These are phyloP conservation scores for Scomber colias DNA, from an alignment of 2,113 vertebrate species.

Conservation along the genomic window DNA sequence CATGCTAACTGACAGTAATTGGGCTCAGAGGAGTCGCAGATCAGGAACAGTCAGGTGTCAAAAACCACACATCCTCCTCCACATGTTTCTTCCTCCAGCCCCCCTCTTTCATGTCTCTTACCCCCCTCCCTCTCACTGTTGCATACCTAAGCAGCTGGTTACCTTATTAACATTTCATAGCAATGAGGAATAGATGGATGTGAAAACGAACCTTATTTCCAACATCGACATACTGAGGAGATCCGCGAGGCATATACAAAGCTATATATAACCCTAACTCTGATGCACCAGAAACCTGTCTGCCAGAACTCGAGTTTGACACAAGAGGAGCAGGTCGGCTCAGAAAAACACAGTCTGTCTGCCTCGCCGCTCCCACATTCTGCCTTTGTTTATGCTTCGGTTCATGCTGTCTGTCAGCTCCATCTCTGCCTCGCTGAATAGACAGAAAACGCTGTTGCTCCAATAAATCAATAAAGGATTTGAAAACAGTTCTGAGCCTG, in stretches of 20 bases:
- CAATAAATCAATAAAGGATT: constrained; percentile 41
- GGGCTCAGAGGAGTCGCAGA: constrained; percentile 29
- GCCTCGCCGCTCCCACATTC: not conserved
- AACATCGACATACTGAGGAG: constrained; percentile 16
- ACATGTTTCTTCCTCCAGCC: not conserved
- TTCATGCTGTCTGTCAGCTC: constrained; percentile 1
- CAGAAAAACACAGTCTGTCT: constrained; percentile 35
- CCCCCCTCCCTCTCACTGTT: not conserved
- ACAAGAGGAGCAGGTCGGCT: constrained; percentile 26
- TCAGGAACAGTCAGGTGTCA: constrained; percentile 46
- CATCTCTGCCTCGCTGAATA: constrained; percentile 3
- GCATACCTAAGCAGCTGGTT: constrained; percentile 51
- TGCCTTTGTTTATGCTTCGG: constrained; percentile 34
- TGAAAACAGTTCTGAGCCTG: not conserved
- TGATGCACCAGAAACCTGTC: constrained; percentile 47
- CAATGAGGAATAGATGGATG: not conserved
- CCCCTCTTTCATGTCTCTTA: not conserved
- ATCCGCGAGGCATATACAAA: constrained; percentile 3
- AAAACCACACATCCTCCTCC: constrained; percentile 14
- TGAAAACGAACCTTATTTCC: constrained; percentile 16
- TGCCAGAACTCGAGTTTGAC: constrained; percentile 10
- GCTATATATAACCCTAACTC: constrained; percentile 37
- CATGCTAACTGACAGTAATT: constrained; percentile 58
- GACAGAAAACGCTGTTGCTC: constrained; percentile 30
- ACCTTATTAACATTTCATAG: constrained; percentile 66